Percentiles rank a stretch among this genome's conserved stretches.
Evolutionary conservation across 2,888 invertebrate species (phyloP).

Genomic region (Fabriciana adippe): DNA sequence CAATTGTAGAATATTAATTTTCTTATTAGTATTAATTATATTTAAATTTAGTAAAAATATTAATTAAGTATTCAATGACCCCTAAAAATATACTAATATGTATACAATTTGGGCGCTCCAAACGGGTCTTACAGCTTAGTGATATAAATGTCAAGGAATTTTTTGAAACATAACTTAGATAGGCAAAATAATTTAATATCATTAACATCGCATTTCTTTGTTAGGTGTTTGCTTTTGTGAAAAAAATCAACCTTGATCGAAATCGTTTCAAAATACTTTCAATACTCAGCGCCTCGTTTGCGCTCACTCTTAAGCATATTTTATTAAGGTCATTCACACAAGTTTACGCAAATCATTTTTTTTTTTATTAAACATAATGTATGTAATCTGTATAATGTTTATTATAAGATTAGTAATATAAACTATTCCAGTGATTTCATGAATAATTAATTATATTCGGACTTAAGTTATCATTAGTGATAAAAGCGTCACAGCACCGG

Average conservation of each 20-base stretch:
- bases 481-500: slow-evolving; percentile 6
- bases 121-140: slow-evolving; percentile 4
- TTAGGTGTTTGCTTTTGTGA: neutral
- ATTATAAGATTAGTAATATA: neutral
- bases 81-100: too few species aligned
- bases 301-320: slow-evolving; percentile 17
- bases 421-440: neutral
- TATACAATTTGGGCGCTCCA: neutral
- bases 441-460: neutral
- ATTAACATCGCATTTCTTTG: neutral
- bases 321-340: slow-evolving; percentile 28
- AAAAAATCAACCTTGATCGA: slow-evolving; percentile 17
- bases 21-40: too few species aligned
- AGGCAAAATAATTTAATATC: neutral
- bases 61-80: too few species aligned
- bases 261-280: slow-evolving; percentile 20
- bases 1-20: too few species aligned
- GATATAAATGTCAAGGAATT: slow-evolving; percentile 14
- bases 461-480: slow-evolving; percentile 12
- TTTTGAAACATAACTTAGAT: neutral
- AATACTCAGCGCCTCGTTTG: slow-evolving; percentile 2
- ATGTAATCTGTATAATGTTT: neutral
- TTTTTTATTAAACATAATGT: neutral
- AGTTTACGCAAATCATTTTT: slow-evolving; percentile 2
- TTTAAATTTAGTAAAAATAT: too few species aligned